Base-by-base conservation (phyloP, 2,113 vertebrate species). In the Erinaceus europaeus region DNA sequence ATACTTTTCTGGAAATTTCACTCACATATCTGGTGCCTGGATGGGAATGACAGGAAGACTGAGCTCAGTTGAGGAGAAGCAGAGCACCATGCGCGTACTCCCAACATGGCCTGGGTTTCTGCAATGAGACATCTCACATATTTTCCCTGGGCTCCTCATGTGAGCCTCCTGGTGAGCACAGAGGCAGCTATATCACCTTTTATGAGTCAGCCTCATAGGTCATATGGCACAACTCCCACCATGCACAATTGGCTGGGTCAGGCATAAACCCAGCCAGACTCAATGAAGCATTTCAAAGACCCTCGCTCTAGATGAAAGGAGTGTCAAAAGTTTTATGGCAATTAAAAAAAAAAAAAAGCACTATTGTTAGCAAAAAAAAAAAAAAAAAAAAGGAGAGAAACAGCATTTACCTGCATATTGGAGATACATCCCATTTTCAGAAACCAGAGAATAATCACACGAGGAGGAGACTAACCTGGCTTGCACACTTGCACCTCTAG, bases 391-490 rank as follows among this genome's bases (percentile, higher is more conserved):
- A 61, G 81, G 32, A 57, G 48, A n/a, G n/a, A n/a, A n/a, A 13
- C 0, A 12, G 23, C 13, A 15, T 80, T 57, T 84, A 21, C 62
- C 32, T 88, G 82, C 32, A 5, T 29, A 72, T 77, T 65, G 67
- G 59, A 90, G 81, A 50, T 82, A 44, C 91, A 53, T 29, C 77
- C n/a, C n/a, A 73, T 71, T 69, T 91, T 77, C 64, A 71, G 57
- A 81, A 61, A 15, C 4, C 36, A 42, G 34, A 77, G 34, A 77
- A 78, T 61, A 91, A 78, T 64, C 64, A 71, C 57, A 83, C 46
- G 57, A n/a, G 59, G 82, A 86, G 84, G 85, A 29, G 50, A n/a
- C n/a, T n/a, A n/a, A n/a, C n/a, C n/a, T 25, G 21, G 71, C 74
- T 84, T 69, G 27, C 40, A 75, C 62, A 85, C 21, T 44, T 75